phyloP scores from a whole-genome alignment of 2,113 vertebrate species.

The Lepus europaeus region DNA sequence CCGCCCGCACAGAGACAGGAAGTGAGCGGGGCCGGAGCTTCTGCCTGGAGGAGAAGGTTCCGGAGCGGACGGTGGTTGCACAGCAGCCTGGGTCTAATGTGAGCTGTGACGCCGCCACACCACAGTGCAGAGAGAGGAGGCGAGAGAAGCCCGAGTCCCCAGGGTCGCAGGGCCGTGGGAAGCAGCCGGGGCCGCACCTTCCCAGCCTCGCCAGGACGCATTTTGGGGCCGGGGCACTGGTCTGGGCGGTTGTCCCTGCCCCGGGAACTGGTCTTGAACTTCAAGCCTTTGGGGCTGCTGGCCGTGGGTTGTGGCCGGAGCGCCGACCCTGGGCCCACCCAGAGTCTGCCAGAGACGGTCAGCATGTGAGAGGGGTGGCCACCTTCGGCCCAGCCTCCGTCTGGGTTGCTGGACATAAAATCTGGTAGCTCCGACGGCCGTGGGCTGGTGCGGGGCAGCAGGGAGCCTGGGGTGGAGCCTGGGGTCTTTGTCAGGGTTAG shows the following conservation, averaged over 20 bases:
- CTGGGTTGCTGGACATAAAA: too few relatives aligned
- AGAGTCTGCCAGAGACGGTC: too few relatives aligned
- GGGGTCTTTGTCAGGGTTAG: neutral
- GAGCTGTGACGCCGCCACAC: too few relatives aligned
- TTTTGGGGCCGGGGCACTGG: too few relatives aligned
- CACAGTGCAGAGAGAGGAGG: neutral
- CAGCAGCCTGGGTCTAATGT: rapidly evolving
- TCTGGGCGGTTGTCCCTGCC: rapidly evolving
- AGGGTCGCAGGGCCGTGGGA: neutral
- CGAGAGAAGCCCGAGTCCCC: too few relatives aligned
- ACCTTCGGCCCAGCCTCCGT: too few relatives aligned
- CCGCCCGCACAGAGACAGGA: neutral
- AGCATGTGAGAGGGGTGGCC: neutral
- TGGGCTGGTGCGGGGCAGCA: rapidly evolving
- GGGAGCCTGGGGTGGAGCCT: neutral
- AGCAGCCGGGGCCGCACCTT: rapidly evolving
- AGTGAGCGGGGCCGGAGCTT: neutral
- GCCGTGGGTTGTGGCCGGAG: rapidly evolving
- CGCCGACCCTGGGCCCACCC: neutral
- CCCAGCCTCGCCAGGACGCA: neutral
- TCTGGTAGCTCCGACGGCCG: too few relatives aligned
- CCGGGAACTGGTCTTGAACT: neutral
- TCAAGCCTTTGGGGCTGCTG: rapidly evolving
- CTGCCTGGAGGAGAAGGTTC: too few relatives aligned
- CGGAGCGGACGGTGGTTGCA: rapidly evolving